Evolutionary conservation across 2,113 vertebrate species (phyloP).

Genomic region (Petrocephalus zakoni): DNA sequence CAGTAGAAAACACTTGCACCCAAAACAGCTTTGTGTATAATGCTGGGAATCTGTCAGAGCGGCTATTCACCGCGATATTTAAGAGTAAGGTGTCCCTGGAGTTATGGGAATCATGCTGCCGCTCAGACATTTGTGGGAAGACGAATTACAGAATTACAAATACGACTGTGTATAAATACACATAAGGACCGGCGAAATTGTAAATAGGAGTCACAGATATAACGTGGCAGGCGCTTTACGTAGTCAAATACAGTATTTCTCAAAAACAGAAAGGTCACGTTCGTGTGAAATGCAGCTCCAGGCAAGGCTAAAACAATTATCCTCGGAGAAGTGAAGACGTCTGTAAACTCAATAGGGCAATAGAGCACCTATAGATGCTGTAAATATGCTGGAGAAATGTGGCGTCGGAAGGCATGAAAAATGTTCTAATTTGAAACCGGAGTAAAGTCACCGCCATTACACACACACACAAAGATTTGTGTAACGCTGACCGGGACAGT

Average conservation of each 20-base stretch:
- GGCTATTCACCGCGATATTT: not conserved
- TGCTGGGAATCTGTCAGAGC: not conserved
- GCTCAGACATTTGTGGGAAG: not conserved
- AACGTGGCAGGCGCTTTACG: not conserved
- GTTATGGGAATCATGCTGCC: not conserved
- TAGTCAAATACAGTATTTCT: slow-evolving; percentile 7
- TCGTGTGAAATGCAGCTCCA: slow-evolving; percentile 11
- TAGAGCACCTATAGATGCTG: not conserved
- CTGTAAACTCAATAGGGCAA: not conserved
- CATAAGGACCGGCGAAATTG: not conserved
- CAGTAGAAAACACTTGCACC: not conserved
- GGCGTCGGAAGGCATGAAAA: not conserved
- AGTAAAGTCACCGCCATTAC: not conserved
- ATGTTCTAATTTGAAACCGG: not conserved
- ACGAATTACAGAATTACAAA: slow-evolving; percentile 1
- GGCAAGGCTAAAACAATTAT: slow-evolving; percentile 10
- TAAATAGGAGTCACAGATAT: not conserved
- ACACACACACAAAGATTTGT: not conserved
- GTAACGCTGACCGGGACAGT: not conserved
- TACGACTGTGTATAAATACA: not conserved
- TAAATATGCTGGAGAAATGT: not conserved
- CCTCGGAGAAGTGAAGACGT: not conserved
- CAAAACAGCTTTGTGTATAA: not conserved
- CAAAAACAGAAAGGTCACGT: not conserved
- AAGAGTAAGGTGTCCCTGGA: not conserved